A percentile compares a stretch with the other conserved stretches of the same genome.
Evolutionary conservation across 2,113 vertebrate species (phyloP).

Genomic region (Dicerorhinus sumatrensis): DNA sequence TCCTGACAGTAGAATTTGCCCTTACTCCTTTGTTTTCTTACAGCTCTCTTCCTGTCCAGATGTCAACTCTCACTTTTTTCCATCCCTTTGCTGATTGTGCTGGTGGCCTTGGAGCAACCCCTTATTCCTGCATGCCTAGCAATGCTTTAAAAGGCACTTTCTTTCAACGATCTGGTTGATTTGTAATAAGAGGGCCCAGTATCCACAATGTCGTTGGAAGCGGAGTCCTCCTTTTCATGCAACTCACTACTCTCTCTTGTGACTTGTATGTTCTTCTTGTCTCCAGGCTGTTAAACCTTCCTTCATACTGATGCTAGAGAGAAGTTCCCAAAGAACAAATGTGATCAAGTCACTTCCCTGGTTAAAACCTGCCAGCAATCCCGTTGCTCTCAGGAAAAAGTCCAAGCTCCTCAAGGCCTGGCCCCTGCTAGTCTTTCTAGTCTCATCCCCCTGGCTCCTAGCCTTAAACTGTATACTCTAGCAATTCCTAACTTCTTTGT

Average conservation of each 20-base stretch:
- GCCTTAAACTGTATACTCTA: not conserved
- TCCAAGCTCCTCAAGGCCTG: not conserved
- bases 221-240: not conserved
- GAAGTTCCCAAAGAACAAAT: not conserved
- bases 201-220: not conserved
- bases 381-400: not conserved
- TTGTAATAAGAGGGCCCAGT: not conserved
- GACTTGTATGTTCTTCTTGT: not conserved
- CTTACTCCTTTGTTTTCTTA: not conserved
- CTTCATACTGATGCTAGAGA: not conserved
- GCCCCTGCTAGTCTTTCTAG: not conserved
- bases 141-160: not conserved
- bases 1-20: not conserved
- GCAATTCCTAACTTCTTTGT: not conserved
- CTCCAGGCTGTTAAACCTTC: not conserved
- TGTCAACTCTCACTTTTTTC: not conserved
- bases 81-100: not conserved
- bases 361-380: not conserved
- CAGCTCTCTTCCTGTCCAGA: not conserved
- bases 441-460: not conserved
- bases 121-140: not conserved
- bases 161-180: not conserved
- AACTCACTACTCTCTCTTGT: not conserved
- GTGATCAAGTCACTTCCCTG: not conserved
- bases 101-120: not conserved